Evolutionary conservation across 2,888 invertebrate genomes (phyloP).

Genomic region (Lasioglossum calceatum): DNA sequence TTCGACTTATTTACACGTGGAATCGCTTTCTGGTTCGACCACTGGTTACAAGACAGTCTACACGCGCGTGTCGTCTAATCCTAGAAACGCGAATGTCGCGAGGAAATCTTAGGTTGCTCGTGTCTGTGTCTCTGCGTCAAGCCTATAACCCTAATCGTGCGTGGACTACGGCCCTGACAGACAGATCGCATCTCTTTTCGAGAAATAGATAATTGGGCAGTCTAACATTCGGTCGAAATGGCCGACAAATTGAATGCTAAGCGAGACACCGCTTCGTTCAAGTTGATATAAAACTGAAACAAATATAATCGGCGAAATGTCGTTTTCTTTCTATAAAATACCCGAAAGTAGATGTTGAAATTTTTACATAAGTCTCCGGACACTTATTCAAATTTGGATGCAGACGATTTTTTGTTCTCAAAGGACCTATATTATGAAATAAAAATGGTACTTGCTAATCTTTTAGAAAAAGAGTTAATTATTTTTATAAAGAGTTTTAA

Average conservation of each 20-base stretch:
- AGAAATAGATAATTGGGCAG: not conserved
- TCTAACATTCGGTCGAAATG: not conserved
- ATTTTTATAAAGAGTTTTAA: too few species aligned
- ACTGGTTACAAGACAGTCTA: not conserved
- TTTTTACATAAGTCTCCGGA: not conserved
- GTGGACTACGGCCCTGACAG: conserved; percentile 23
- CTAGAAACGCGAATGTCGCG: conserved; percentile 35
- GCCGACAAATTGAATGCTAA: not conserved
- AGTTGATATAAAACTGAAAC: not conserved
- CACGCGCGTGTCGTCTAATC: not conserved
- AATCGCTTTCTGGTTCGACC: not conserved
- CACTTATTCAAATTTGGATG: too few species aligned
- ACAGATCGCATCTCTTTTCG: not conserved
- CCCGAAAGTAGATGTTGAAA: not conserved
- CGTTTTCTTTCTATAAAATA: not conserved
- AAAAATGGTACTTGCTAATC: too few species aligned
- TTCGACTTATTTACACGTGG: not conserved
- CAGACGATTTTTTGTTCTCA: too few species aligned
- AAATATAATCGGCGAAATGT: not conserved
- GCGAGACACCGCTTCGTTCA: not conserved
- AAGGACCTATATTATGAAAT: too few species aligned
- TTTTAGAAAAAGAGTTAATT: too few species aligned
- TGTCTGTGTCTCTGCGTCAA: conserved; percentile 13
- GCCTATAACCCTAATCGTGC: conserved; percentile 29
- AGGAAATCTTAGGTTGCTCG: conserved; percentile 47